Conservation (phyloP, 30 jellyfish, hydroid and myxozoan species). For the Aurelia aurita region DNA sequence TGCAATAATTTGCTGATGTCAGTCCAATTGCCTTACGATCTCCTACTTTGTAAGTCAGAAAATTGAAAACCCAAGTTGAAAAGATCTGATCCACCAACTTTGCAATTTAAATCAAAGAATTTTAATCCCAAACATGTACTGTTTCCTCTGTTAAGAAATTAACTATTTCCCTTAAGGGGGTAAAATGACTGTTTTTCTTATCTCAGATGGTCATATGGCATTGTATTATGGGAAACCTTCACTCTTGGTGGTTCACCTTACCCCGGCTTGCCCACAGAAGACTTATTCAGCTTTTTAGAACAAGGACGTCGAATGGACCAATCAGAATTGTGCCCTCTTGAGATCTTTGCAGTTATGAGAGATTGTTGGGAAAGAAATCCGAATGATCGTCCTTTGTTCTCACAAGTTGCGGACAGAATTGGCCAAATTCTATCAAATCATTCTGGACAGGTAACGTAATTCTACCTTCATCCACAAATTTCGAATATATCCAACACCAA, state of each 20-base stretch:
- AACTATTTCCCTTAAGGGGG: too few relatives aligned
- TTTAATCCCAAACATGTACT: too few relatives aligned
- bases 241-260: conserved; percentile 99
- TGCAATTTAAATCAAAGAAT: too few relatives aligned
- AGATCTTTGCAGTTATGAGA: conserved; percentile 85
- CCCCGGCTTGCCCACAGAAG: conserved; percentile 98
- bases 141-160: too few relatives aligned
- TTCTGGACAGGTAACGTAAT: conserved; percentile 56
- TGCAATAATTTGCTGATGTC: too few relatives aligned
- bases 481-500: too few relatives aligned
- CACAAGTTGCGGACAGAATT: conserved; percentile 70
- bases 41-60: too few relatives aligned
- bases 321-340: conserved; percentile 92
- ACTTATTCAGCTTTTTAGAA: conserved; percentile 76
- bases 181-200: too few relatives aligned
- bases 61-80: too few relatives aligned
- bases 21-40: too few relatives aligned
- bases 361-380: conserved; percentile 98
- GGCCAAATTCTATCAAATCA: conserved; percentile 61
- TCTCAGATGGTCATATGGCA: conserved; percentile 98
- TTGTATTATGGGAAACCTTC: conserved; percentile 93
- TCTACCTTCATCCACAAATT: too few relatives aligned
- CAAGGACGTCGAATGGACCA: conserved; percentile 97
- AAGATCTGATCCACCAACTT: too few relatives aligned
- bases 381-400: conserved; percentile 87